Evolutionary conservation across 2,797 vertebrate genomes (phyloP), one percentile per base, ranked within the genome.

Genomic region (Myripristis jacobus): DNA sequence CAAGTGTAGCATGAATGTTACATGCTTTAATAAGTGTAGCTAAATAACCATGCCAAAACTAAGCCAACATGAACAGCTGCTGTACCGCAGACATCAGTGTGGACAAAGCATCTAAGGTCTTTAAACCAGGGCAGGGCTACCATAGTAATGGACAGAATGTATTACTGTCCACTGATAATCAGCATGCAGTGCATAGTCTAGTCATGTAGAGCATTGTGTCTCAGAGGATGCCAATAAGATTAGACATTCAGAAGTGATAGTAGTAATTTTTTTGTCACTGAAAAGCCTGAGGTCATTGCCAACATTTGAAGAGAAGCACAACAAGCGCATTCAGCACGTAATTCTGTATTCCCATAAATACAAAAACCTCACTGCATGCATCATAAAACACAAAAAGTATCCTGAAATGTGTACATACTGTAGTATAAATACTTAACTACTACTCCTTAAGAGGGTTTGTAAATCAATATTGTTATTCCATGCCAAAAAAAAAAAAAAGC

Each of bases 21-120:
- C 82, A 88, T 85, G 83, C 84, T 88, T 90, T 89, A 88, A 89
- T 87, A 87, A 77, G 86, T 87, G 84, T 83, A 80, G 82, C 88
- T 79, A 87, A 88, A 87, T 77, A 86, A 64, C 81, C 73, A 66
- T 86, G 73, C 78, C 78, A 81, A 80, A 70, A 79, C 79, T 85
- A 83, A 89, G 81, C 79, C 77, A 82, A 84, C 63, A 55, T 64
- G 50, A 88, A 76, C 87, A 90, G 88, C 90, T 92, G 92, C 85
- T 81, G 81, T 65, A 38, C 38, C 44, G 38, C 77, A 77, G 77
- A 78, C 75, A 75, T 70, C 77, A 53, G 59, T 15, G 50, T 29
- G 80, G 81, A 92, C 85, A 91, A 91, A 88, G 74, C 82, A 73
- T 59, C 21, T n/a, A 53, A 58, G 66, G 70, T 81, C 80, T 73